Evolutionary conservation across 2,888 invertebrate species (phyloP), one percentile per base, ranked within the genome.

Genomic region (Eremobia ochroleuca): DNA sequence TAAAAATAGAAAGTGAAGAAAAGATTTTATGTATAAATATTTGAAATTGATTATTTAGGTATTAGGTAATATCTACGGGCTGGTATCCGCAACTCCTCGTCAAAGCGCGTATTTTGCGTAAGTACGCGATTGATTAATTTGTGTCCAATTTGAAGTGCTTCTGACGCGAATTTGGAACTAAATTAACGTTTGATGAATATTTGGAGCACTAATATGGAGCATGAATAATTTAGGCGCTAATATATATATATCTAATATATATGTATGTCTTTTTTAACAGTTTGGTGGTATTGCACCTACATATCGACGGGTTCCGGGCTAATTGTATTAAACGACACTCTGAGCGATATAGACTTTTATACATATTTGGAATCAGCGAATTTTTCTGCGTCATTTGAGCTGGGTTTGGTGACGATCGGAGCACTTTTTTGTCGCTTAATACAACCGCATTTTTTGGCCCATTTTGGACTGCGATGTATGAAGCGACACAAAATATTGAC

Each of bases 1-100:
- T 69, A 34, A 62, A 66, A 70, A 67, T 69, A 67, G 55, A 81
- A 72, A 34, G 6, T 4, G 3, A 6, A 28, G 40, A 68, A 40
- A 49, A 21, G 9, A 15, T 65, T 40, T 21, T 49, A 21, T 6
- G 25, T 52, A 65, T 55, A 34, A 11, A 62, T 58, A 71, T 46
- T 68, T 72, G n/a, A 52, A 8, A 61, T 61, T 68, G 18, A 59
- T 65, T 64, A 71, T 71, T 62, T 6, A 55, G 11, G 37, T 25
- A 62, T 25, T 25, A 34, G 25, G 2, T 28, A 18, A 58, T 58
- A n/a, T n/a, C n/a, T n/a, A 58, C 13, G 58, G 28, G 58, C 28
- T 28, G 15, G n/a, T n/a, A 6, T 64, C 4, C 9, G 52, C 25
- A n/a, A n/a, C 2, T 55, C n/a, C 37, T n/a, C 64, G n/a, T 65